Evolutionary conservation across 1,140 invertebrate species (phyloP).

Genomic region (Hyposmocoma kahamanoa): DNA sequence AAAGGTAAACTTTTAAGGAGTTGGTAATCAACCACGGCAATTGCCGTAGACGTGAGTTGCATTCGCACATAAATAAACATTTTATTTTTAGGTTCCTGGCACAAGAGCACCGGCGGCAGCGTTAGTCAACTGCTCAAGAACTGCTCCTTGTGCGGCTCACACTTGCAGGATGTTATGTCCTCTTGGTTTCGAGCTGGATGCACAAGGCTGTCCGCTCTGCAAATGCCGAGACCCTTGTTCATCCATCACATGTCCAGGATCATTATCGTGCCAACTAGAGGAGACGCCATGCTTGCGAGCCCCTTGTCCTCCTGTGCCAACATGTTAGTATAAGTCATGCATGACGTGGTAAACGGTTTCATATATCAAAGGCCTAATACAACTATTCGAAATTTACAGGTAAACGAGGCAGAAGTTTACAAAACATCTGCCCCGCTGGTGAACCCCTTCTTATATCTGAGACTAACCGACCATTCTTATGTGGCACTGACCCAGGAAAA

Average conservation of each 20-base stretch:
- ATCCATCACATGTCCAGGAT: constrained; percentile 82
- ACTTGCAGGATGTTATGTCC: constrained; percentile 92
- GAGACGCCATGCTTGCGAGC: constrained; percentile 84
- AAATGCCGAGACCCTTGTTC: constrained; percentile 87
- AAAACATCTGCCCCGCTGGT: constrained; percentile 85
- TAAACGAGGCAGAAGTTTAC: constrained; percentile 81
- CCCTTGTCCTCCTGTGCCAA: constrained; percentile 88
- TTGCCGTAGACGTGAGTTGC: too few relatives aligned
- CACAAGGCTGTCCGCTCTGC: constrained; percentile 85
- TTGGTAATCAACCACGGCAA: too few relatives aligned
- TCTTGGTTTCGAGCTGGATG: constrained; percentile 83
- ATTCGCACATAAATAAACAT: too few relatives aligned
- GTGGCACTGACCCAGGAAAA: constrained; percentile 86
- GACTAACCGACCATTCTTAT: constrained; percentile 84
- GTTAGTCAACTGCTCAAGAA: constrained; percentile 82
- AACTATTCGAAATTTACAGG: constrained; percentile 60
- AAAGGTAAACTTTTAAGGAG: too few relatives aligned
- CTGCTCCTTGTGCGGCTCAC: constrained; percentile 82
- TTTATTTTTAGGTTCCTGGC: constrained; percentile 76
- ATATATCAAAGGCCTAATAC: background rate
- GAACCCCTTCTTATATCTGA: constrained; percentile 87
- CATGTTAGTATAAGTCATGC: constrained; percentile 76
- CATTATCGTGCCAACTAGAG: constrained; percentile 84
- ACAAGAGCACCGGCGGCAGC: constrained; percentile 79
- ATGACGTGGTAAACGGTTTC: background rate